Conservation (phyloP, 2,888 invertebrate genomes). For the Tenthredo mesomela region DNA sequence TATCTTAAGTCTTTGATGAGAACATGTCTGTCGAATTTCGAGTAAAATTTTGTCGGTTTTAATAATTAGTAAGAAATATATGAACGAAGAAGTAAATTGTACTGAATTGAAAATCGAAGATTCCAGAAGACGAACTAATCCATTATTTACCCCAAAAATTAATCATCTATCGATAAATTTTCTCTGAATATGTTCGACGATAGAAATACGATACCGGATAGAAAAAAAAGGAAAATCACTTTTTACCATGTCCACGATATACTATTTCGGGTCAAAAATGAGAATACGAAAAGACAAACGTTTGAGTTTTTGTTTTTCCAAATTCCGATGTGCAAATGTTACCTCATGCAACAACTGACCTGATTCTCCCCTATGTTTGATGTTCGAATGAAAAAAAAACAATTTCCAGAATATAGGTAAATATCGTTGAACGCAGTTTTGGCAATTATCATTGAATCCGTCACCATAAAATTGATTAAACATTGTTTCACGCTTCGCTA, state of each 20-base stretch:
- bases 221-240: neutral
- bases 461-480: neutral
- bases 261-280: neutral
- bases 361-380: neutral
- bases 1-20: neutral
- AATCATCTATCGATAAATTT: neutral
- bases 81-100: neutral
- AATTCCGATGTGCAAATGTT: neutral
- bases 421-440: neutral
- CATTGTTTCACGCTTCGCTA: slow-evolving; percentile 1
- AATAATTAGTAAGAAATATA: neutral
- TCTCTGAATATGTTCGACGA: neutral
- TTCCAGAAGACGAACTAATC: neutral
- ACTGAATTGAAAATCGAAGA: neutral
- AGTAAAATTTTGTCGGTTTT: neutral
- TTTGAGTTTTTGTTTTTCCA: neutral
- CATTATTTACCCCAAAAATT: neutral
- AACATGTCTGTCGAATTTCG: neutral
- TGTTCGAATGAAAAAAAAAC: neutral
- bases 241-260: neutral
- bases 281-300: neutral
- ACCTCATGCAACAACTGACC: neutral
- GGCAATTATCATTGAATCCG: neutral
- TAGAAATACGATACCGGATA: neutral
- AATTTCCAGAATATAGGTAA: neutral